A percentile compares a stretch with the other conserved stretches of the same genome.
Evolutionary conservation across 2,888 invertebrate genomes (phyloP).

Genomic region (Tromatobia lineatoria): DNA sequence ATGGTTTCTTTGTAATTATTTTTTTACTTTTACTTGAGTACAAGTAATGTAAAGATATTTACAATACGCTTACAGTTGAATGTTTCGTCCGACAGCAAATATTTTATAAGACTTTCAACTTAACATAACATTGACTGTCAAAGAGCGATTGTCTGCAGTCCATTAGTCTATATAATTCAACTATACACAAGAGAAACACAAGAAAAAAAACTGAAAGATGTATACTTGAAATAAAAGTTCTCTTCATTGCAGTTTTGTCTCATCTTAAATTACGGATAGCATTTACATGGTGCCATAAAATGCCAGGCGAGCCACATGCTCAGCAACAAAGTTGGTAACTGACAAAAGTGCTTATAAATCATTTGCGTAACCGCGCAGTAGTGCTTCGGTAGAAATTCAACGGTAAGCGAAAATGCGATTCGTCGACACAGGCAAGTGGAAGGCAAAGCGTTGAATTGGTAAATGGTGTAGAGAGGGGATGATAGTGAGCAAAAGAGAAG

Average conservation of each 20-base stretch:
- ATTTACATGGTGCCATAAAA: constrained; percentile 2
- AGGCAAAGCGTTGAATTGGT: constrained; percentile 57
- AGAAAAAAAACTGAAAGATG: neutral
- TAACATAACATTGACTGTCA: too few relatives aligned
- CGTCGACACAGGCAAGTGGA: constrained; percentile 54
- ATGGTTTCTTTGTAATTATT: too few relatives aligned
- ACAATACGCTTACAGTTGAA: too few relatives aligned
- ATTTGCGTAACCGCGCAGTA: constrained; percentile 50
- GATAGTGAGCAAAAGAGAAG: constrained; percentile 43
- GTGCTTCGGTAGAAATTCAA: constrained; percentile 59
- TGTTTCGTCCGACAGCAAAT: too few relatives aligned
- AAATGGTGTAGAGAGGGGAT: constrained; percentile 50
- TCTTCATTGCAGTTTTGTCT: neutral
- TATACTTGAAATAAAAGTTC: neutral
- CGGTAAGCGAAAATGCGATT: constrained; percentile 57
- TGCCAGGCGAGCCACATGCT: constrained; percentile 28
- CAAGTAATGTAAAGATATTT: too few relatives aligned
- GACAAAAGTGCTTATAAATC: constrained; percentile 51
- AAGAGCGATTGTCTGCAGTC: too few relatives aligned
- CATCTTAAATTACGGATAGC: neutral
- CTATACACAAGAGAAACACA: neutral
- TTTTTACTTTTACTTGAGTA: too few relatives aligned
- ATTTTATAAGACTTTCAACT: too few relatives aligned
- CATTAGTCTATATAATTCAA: too few relatives aligned
- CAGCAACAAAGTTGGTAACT: constrained; percentile 57